phyloP scores from a whole-genome alignment of 2,888 invertebrate genomes.

The Malthinus flaveolus region DNA sequence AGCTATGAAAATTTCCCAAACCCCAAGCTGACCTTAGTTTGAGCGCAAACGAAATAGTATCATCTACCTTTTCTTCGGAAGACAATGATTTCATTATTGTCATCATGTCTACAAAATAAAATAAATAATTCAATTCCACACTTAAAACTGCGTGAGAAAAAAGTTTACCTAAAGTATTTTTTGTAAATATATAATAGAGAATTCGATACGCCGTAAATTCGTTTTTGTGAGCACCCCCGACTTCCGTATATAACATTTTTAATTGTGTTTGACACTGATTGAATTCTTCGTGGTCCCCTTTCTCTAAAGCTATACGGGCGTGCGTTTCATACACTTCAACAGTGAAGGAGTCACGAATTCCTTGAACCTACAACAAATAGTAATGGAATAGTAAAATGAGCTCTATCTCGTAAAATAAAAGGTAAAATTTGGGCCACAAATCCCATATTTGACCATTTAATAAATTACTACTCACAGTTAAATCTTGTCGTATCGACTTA shows the following conservation, averaged over 20 bases:
- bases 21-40: slow-evolving; percentile 92
- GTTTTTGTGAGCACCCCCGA: slow-evolving; percentile 73
- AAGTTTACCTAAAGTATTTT: slow-evolving; percentile 86
- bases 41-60: slow-evolving; percentile 83
- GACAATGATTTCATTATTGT: slow-evolving; percentile 84
- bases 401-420: too few species aligned
- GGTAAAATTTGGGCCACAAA: too few species aligned
- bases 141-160: background rate
- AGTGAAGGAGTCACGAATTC: slow-evolving; percentile 91
- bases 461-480: slow-evolving; percentile 73
- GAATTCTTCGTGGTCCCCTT: slow-evolving; percentile 98
- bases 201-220: slow-evolving; percentile 98
- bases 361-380: slow-evolving; percentile 76
- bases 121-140: background rate
- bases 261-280: slow-evolving; percentile 99
- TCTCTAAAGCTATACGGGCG: slow-evolving; percentile 95
- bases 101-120: slow-evolving; percentile 81
- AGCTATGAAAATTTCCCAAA: slow-evolving; percentile 86
- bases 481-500: slow-evolving; percentile 97
- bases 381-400: too few species aligned
- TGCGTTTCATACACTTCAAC: slow-evolving; percentile 99
- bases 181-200: slow-evolving; percentile 97
- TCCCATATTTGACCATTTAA: too few species aligned
- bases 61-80: slow-evolving; percentile 75
- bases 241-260: slow-evolving; percentile 87